Conservation (phyloP, 1,140 invertebrate species). For the Arctopsyche grandis region DNA sequence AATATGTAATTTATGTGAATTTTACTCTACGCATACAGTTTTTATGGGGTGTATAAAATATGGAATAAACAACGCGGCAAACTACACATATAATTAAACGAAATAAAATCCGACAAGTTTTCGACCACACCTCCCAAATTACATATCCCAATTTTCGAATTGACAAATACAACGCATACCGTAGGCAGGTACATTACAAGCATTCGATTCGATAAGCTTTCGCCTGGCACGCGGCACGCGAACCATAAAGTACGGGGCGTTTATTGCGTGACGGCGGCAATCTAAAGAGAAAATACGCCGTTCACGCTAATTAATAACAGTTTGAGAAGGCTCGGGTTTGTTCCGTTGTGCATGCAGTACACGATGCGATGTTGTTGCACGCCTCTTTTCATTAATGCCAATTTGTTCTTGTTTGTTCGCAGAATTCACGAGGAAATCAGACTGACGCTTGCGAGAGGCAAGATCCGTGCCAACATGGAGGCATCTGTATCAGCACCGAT, state of each 20-base stretch:
- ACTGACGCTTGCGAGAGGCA: slow-evolving; percentile 85
- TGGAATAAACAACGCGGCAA: no score
- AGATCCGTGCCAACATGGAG: slow-evolving; percentile 92
- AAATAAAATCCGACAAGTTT: no score
- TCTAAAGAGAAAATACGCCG: background rate
- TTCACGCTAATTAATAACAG: slow-evolving; percentile 16
- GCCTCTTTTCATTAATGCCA: background rate
- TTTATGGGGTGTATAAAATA: no score
- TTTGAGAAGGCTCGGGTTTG: background rate
- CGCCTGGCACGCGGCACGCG: background rate
- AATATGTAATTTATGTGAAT: no score
- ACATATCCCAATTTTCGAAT: no score
- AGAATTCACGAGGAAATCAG: slow-evolving; percentile 65
- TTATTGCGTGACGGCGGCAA: background rate
- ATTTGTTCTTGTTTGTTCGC: slow-evolving; percentile 43
- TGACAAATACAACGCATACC: no score
- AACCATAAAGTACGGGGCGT: background rate
- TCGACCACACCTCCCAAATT: no score
- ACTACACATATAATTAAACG: no score
- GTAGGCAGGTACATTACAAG: no score
- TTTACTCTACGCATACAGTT: no score
- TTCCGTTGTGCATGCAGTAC: background rate
- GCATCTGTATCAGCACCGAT: slow-evolving; percentile 94
- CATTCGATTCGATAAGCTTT: background rate
- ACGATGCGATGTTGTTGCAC: background rate